Base-by-base conservation (phyloP, 1,140 invertebrate species). In the Drosophila nigrodunni region DNA sequence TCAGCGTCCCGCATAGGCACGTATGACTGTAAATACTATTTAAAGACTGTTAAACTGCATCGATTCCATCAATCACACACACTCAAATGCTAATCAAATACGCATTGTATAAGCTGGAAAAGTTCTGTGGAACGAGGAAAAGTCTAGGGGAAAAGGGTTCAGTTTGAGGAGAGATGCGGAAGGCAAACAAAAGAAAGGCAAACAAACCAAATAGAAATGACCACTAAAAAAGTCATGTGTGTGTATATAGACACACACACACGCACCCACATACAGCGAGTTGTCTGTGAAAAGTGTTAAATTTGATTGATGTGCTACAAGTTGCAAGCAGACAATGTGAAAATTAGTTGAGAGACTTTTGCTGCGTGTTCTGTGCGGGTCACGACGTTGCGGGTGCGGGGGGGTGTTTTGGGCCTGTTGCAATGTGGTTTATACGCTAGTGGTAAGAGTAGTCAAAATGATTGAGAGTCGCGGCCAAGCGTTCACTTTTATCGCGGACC, bases 231-330 rank as follows among this genome's bases (percentile, higher is more conserved):
- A 68, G 46, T 41, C 46, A 50, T 41, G 21, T 35, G 13, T 3
- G 7, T 37, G 11, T 18, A 21, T 2, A 35, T 2, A 44, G 10
- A 25, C 25, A 50, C n/a, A 25, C 35, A 30, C 35, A 52, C 5
- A 30, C 21, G 13, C 11, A 9, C 35, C 3, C 43, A 44, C 21
- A 30, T 21, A 35, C 25, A 35, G 43, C 13, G 11, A 35, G 7
- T 9, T 11, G 59, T 70, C n/a, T 46, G 61, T 13, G 15, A 7
- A 54, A 61, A 68, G 65, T 64, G 66, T 62, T 77, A 79, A 74
- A 71, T 88, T 88, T 87, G 83, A 87, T 83, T 87, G 80, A 87
- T 87, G 85, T 83, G 77, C 71, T 50, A 60, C 68, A 60, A 68
- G 69, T 83, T 74, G 76, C 62, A 74, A 57, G 80, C 83, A 82